These are phyloP conservation scores for Pedionomus torquatus DNA, from an alignment of 2,113 vertebrate genomes.

Conservation along the genomic window DNA sequence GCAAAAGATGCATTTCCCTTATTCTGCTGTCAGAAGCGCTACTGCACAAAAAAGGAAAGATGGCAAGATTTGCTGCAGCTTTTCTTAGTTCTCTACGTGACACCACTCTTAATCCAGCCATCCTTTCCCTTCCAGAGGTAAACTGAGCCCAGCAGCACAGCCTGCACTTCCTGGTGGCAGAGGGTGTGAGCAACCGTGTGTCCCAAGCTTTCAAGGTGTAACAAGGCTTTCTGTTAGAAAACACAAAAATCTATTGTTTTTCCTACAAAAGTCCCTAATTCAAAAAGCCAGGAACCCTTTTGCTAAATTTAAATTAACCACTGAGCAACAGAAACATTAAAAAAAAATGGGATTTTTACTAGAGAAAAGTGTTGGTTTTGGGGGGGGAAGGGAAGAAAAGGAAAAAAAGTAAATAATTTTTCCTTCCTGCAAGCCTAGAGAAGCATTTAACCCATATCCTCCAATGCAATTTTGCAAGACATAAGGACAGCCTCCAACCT, in stretches of 20 bases:
- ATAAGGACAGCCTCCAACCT: background rate
- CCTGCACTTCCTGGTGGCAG: background rate
- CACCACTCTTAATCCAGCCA: background rate
- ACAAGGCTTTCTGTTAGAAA: background rate
- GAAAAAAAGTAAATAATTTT: background rate
- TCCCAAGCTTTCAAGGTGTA: background rate
- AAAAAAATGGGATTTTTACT: background rate
- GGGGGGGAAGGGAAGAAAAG: background rate
- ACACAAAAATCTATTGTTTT: accelerated
- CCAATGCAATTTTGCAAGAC: background rate
- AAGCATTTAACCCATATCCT: background rate
- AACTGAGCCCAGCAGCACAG: background rate
- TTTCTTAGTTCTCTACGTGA: background rate
- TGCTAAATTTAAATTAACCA: background rate
- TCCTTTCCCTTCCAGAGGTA: background rate
- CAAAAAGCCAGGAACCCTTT: background rate
- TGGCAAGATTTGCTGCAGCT: background rate
- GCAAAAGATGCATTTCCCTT: background rate
- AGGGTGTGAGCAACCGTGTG: background rate
- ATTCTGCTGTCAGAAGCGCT: background rate
- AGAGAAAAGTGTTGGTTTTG: background rate
- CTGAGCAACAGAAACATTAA: background rate
- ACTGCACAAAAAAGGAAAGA: background rate
- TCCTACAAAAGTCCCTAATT: background rate
- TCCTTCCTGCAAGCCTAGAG: background rate